These are phyloP conservation scores for Meloidogyne floridensis DNA, from an alignment of 1,140 invertebrate species.

Conservation along the genomic window DNA sequence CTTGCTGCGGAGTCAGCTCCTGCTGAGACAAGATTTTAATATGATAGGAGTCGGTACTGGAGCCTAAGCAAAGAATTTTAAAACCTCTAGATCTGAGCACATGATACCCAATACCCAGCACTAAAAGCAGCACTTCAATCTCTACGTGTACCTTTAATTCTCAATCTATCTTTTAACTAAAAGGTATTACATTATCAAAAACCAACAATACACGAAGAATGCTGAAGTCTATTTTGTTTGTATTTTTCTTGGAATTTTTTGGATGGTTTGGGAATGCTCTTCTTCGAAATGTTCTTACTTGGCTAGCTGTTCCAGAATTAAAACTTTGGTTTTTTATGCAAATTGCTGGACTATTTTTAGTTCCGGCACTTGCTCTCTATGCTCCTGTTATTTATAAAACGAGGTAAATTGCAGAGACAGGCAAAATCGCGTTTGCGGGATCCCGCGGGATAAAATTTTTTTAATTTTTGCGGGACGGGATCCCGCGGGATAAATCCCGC, in stretches of 20 bases:
- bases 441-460: too few species aligned
- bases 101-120: too few species aligned
- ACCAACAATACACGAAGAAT: neutral
- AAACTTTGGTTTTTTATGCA: constrained; percentile 9
- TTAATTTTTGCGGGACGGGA: too few species aligned
- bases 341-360: constrained; percentile 5
- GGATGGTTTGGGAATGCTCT: constrained; percentile 16
- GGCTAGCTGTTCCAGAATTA: neutral
- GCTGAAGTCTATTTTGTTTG: constrained; percentile 7
- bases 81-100: too few species aligned
- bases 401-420: neutral
- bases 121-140: too few species aligned
- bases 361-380: constrained; percentile 12
- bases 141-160: too few species aligned
- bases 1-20: too few species aligned
- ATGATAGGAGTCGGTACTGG: too few species aligned
- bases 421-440: too few species aligned
- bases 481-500: too few species aligned
- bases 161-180: neutral
- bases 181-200: neutral
- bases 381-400: constrained; percentile 10
- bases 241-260: constrained; percentile 18
- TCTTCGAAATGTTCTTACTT: constrained; percentile 10
- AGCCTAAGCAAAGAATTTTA: too few species aligned
- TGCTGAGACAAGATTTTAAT: too few species aligned